Evolutionary conservation across 2,888 invertebrate genomes (phyloP), one percentile per base, ranked within the genome.

Genomic region (Spialia ferax): DNA sequence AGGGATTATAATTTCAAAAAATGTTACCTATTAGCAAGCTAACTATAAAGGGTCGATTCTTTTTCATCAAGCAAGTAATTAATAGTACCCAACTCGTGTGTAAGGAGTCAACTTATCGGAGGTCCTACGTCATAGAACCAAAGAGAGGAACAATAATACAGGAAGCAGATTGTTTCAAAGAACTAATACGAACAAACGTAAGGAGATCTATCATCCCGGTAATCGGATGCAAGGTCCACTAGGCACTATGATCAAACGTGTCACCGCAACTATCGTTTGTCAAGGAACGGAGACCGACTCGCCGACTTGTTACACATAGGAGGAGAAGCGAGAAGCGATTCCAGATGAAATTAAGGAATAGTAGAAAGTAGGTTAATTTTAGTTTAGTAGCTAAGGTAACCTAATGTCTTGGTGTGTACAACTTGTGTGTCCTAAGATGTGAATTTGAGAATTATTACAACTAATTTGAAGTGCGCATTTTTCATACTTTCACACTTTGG

Each of bases 241-340:
- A 69, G 26, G 26, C 26, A 3, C 26, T 6, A 69, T 71, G 63
- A 60, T 64, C 35, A 66, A 52, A 60, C 23, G 63, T 69, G 55
- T 69, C 70, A 76, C 75, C 77, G 70, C 79, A 74, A 71, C 77
- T 77, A 69, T 82, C 73, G 59, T 66, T 73, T 84, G 72, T 75
- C 81, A 79, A 42, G 74, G 54, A 74, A 80, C 82, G 77, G 79
- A 61, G 15, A 4, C 23, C 68, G 76, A 74, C 84, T 45, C 4
- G 1, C 0, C 1, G 45, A 18, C 15, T n/a, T 38, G 38, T 38
- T 11, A 38, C 11, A 38, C 11, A 11, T 4, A 4, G 10, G 2
- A n/a, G 13, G 10, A 11, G 38, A n/a, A 38, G 38, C 38, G 38
- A n/a, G 38, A n/a, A 11, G 11, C 38, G 38, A 38, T 38, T 38